phyloP scores from a whole-genome alignment of 2,888 invertebrate species.

The Acanthacorydalis orientalis region DNA sequence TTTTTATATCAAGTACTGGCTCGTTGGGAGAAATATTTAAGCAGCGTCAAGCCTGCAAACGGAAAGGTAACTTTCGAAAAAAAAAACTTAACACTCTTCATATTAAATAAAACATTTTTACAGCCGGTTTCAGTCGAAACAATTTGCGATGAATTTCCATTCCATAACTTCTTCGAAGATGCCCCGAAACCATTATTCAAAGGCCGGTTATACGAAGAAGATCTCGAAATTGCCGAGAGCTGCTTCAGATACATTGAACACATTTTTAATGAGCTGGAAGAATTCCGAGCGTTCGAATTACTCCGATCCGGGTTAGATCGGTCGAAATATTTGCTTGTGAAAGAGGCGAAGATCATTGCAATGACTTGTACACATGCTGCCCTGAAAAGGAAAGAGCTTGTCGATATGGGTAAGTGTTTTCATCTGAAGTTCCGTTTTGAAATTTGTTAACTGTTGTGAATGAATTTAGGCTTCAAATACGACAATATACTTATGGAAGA shows the following conservation, averaged over 20 bases:
- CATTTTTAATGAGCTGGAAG: slow-evolving; percentile 93
- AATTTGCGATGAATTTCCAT: slow-evolving; percentile 76
- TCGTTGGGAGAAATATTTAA: slow-evolving; percentile 79
- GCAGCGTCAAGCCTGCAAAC: slow-evolving; percentile 35
- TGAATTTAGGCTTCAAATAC: slow-evolving; percentile 65
- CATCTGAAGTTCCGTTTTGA: no score
- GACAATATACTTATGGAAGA: slow-evolving; percentile 99
- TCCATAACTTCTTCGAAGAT: slow-evolving; percentile 81
- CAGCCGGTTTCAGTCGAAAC: slow-evolving; percentile 28
- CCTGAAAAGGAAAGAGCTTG: slow-evolving; percentile 86
- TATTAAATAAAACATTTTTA: slow-evolving; percentile 9
- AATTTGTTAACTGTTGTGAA: no score
- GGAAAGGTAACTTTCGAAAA: slow-evolving; percentile 18
- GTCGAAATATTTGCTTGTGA: slow-evolving; percentile 89
- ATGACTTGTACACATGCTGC: slow-evolving; percentile 99
- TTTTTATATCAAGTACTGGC: slow-evolving; percentile 85
- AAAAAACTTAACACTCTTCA: slow-evolving; percentile 5
- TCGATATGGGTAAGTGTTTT: slow-evolving; percentile 56
- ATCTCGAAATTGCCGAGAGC: slow-evolving; percentile 77
- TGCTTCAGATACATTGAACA: slow-evolving; percentile 90
- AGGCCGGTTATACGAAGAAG: slow-evolving; percentile 55
- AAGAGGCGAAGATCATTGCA: slow-evolving; percentile 98
- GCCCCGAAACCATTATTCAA: slow-evolving; percentile 88
- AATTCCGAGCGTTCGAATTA: slow-evolving; percentile 95
- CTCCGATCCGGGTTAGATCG: slow-evolving; percentile 88